Evolutionary conservation across 2,797 vertebrate species (phyloP).

Genomic region (Esox masquinongy): DNA sequence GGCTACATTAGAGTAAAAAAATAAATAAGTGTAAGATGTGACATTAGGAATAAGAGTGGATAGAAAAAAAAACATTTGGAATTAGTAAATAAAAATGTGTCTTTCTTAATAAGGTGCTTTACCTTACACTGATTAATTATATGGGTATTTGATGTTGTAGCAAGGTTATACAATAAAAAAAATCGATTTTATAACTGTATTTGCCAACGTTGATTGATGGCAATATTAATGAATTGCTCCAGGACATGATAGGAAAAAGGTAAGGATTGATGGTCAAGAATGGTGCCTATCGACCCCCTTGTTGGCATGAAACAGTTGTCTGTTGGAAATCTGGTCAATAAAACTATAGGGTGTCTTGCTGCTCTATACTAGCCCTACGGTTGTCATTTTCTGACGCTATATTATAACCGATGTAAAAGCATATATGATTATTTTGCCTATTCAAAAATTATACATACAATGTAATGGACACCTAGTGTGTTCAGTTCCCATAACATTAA

Average conservation of each 20-base stretch:
- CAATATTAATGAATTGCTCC: background rate
- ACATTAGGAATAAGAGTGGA: background rate
- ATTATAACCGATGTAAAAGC: background rate
- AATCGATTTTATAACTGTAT: background rate
- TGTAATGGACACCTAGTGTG: background rate
- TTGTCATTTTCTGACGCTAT: background rate
- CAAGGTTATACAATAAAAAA: background rate
- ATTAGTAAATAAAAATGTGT: background rate
- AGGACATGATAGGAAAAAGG: background rate
- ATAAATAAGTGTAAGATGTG: background rate
- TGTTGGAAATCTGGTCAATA: background rate
- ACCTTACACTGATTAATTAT: background rate
- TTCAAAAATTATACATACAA: background rate
- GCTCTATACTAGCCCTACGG: background rate
- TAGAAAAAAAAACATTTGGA: background rate
- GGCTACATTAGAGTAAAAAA: background rate
- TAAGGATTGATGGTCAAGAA: background rate
- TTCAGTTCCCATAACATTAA: background rate
- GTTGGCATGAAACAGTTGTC: background rate
- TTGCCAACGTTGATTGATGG: background rate
- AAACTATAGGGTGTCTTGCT: background rate
- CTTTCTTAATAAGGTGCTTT: background rate
- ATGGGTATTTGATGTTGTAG: background rate
- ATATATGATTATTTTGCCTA: background rate
- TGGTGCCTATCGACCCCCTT: background rate